phyloP scores from a whole-genome alignment of 2,113 vertebrate genomes.

The Notarius quadriscutis region DNA sequence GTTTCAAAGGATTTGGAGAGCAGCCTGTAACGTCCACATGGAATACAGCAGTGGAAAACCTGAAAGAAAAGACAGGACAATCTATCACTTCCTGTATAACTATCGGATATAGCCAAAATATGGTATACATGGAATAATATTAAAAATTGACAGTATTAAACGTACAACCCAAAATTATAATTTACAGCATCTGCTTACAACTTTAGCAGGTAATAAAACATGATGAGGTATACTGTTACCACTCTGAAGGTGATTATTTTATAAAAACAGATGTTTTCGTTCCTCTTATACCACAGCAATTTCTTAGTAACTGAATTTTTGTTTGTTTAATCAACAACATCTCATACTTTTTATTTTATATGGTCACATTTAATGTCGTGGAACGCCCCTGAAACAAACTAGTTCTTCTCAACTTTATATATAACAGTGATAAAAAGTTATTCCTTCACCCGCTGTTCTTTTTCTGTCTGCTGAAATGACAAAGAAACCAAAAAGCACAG shows the following conservation, averaged over 20 bases:
- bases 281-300: neutral
- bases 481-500: neutral
- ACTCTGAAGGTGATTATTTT: neutral
- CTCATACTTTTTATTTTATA: neutral
- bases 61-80: conserved; percentile 29
- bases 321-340: neutral
- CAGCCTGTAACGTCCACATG: conserved; percentile 59
- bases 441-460: neutral
- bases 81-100: conserved; percentile 1
- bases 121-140: neutral
- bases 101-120: neutral
- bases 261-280: neutral
- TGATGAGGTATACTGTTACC: neutral
- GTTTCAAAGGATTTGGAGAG: conserved; percentile 16
- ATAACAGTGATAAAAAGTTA: neutral
- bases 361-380: neutral
- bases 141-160: neutral
- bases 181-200: neutral
- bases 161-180: neutral
- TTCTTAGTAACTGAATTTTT: neutral
- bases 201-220: neutral
- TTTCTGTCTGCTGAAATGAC: neutral
- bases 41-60: conserved; percentile 60
- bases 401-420: neutral
- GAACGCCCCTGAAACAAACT: neutral